Evolutionary conservation across 2,888 invertebrate species (phyloP).

Genomic region (Diloba caeruleocephala): DNA sequence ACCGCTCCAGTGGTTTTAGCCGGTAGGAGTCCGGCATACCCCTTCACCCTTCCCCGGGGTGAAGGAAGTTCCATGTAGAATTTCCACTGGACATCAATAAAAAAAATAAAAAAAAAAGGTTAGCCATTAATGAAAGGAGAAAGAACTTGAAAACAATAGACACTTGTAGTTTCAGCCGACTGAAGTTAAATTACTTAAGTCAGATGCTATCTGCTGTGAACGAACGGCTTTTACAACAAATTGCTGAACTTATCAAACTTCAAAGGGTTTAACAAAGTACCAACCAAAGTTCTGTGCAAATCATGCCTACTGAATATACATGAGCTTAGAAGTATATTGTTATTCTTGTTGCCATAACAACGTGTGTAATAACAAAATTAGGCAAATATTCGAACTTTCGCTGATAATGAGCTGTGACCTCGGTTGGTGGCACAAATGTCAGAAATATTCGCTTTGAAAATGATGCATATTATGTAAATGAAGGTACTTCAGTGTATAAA

Average conservation of each 20-base stretch:
- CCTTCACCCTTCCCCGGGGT: too few relatives aligned
- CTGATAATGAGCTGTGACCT: conserved; percentile 54
- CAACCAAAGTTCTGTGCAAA: conserved; percentile 8
- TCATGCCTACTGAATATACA: conserved; percentile 31
- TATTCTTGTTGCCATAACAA: conserved; percentile 66
- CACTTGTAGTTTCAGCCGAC: too few relatives aligned
- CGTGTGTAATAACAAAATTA: conserved; percentile 81
- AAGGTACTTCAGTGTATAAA: conserved; percentile 4
- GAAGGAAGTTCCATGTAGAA: too few relatives aligned
- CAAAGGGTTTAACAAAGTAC: conserved; percentile 18
- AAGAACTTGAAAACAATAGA: too few relatives aligned
- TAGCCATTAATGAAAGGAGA: too few relatives aligned
- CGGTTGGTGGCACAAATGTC: conserved; percentile 23
- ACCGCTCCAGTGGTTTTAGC: too few relatives aligned
- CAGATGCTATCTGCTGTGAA: too few relatives aligned
- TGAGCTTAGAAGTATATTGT: conserved; percentile 4
- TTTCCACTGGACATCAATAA: too few relatives aligned
- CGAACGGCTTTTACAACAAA: too few relatives aligned
- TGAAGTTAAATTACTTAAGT: too few relatives aligned
- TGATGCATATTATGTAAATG: conserved; percentile 25
- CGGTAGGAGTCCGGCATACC: too few relatives aligned
- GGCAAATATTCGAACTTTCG: conserved; percentile 64
- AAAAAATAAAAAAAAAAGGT: too few relatives aligned
- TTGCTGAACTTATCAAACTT: conserved; percentile 39
- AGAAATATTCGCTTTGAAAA: conserved; percentile 32